These are phyloP conservation scores for Pseudoips prasinana DNA, from an alignment of 2,888 invertebrate species.

Conservation along the genomic window DNA sequence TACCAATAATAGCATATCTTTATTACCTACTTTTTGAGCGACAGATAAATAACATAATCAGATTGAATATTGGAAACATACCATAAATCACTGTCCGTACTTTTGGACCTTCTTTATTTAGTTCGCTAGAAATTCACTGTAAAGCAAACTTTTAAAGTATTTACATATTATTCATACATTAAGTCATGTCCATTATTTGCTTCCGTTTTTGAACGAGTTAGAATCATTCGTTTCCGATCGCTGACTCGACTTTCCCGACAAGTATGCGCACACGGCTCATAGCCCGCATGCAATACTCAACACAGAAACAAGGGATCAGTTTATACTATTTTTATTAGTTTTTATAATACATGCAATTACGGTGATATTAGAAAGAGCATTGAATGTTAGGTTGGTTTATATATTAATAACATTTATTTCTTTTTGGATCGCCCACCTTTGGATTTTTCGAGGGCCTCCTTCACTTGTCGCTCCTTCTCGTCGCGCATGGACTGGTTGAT, in stretches of 20 bases:
- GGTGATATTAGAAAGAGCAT: slow-evolving; percentile 5
- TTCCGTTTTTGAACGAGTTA: too few relatives aligned
- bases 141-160: too few relatives aligned
- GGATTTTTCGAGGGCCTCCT: slow-evolving; percentile 88
- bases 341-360: slow-evolving; percentile 39
- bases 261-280: slow-evolving; percentile 25
- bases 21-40: too few relatives aligned
- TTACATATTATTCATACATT: too few relatives aligned
- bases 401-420: slow-evolving; percentile 40
- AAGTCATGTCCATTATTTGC: too few relatives aligned
- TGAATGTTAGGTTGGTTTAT: slow-evolving; percentile 19
- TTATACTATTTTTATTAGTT: slow-evolving; percentile 54
- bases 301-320: slow-evolving; percentile 35
- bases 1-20: too few relatives aligned
- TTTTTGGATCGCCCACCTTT: slow-evolving; percentile 77
- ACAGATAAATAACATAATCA: too few relatives aligned
- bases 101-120: too few relatives aligned
- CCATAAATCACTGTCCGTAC: too few relatives aligned
- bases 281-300: slow-evolving; percentile 28
- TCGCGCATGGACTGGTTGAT: slow-evolving; percentile 71
- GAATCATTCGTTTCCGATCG: slow-evolving; percentile 29
- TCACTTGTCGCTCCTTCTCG: slow-evolving; percentile 86
- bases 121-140: too few relatives aligned
- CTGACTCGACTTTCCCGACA: slow-evolving; percentile 34
- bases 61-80: too few relatives aligned